Conservation (phyloP, 37 sponge, comb jelly and placozoan genomes). For the Diacarnus erythraeanus region DNA sequence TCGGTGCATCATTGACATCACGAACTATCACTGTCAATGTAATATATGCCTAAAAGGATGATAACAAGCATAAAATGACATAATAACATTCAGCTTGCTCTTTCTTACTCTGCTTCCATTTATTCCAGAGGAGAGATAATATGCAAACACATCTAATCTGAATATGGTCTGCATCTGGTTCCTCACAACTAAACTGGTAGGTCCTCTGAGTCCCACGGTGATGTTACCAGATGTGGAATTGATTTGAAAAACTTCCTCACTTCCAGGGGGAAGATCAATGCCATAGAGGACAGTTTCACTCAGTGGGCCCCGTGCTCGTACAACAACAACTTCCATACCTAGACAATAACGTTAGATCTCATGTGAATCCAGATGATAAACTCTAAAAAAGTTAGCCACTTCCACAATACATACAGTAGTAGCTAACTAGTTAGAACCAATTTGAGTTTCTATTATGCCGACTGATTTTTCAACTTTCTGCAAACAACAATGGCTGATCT, state of each 20-base stretch:
- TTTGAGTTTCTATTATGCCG: too few relatives aligned
- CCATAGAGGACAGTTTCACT: conserved; percentile 24
- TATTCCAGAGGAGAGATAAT: conserved; percentile 20
- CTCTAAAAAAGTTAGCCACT: too few relatives aligned
- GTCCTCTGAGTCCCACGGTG: conserved; percentile 31
- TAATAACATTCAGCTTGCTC: not conserved
- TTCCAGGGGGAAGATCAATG: not conserved
- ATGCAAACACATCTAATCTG: conserved; percentile 21
- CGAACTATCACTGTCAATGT: conserved; percentile 19
- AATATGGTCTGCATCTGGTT: not conserved
- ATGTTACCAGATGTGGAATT: conserved; percentile 10
- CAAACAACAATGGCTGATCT: too few relatives aligned
- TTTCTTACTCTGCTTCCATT: conserved; percentile 22
- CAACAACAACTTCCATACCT: conserved; percentile 19
- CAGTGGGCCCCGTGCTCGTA: conserved; percentile 8
- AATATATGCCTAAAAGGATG: conserved; percentile 15
- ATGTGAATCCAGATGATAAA: too few relatives aligned
- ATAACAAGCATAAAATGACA: not conserved
- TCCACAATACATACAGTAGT: too few relatives aligned
- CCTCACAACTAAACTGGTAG: not conserved
- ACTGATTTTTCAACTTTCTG: too few relatives aligned
- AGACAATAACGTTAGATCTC: too few relatives aligned
- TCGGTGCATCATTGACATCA: conserved; percentile 31
- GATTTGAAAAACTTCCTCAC: conserved; percentile 22
- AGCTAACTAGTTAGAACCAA: too few relatives aligned